Evolutionary conservation across 2,888 invertebrate species (phyloP).

Genomic region (Zaprionus bogoriensis): DNA sequence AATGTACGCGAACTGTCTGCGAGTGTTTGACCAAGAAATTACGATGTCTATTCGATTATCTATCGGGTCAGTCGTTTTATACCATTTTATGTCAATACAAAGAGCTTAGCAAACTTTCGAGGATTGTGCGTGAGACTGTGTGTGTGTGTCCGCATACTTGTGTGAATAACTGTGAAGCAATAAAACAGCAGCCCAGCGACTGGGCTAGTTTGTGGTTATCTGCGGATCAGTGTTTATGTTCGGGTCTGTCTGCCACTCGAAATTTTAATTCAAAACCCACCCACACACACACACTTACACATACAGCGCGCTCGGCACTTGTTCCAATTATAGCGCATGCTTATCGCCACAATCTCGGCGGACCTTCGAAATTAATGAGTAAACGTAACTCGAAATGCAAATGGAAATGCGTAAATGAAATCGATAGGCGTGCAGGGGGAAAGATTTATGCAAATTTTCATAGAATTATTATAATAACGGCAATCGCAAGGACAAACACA

Average conservation of each 20-base stretch:
- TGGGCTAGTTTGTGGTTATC: neutral
- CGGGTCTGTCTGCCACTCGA: neutral
- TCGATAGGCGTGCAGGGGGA: slow-evolving; percentile 3
- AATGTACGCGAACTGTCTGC: slow-evolving; percentile 48
- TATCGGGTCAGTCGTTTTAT: slow-evolving; percentile 42
- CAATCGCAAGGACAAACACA: neutral
- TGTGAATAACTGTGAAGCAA: slow-evolving; percentile 8
- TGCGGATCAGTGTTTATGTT: slow-evolving; percentile 6
- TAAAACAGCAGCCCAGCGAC: neutral
- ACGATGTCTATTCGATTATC: slow-evolving; percentile 53
- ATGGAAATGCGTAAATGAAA: slow-evolving; percentile 8
- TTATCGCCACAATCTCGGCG: slow-evolving; percentile 60
- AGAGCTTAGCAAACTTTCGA: slow-evolving; percentile 25
- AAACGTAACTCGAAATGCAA: neutral
- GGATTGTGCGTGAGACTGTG: neutral
- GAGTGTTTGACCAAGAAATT: slow-evolving; percentile 48
- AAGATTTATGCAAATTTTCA: slow-evolving; percentile 64
- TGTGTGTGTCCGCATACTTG: slow-evolving; percentile 23
- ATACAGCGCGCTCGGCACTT: too few relatives aligned
- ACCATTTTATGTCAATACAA: slow-evolving; percentile 46
- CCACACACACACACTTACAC: neutral
- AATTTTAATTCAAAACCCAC: slow-evolving; percentile 1
- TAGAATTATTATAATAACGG: slow-evolving; percentile 36
- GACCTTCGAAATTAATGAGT: slow-evolving; percentile 51
- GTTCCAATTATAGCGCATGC: slow-evolving; percentile 42